Base-by-base conservation (phyloP, 2,888 invertebrate species). In the Amphimallon solstitiale region DNA sequence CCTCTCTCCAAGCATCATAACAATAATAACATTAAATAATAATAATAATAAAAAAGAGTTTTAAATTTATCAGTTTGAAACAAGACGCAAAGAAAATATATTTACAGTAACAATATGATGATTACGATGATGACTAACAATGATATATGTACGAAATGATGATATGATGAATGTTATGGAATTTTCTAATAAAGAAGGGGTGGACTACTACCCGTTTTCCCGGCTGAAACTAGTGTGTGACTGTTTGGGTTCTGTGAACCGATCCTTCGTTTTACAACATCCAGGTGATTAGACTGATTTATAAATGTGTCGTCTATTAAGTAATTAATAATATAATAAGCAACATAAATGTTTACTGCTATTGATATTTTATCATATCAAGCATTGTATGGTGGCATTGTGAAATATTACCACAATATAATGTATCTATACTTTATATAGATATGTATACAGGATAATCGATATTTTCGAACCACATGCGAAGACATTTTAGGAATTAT, bases 161-260 rank as follows among this genome's bases (percentile, higher is more conserved):
- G 23, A 29, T 29, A 29, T 29, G 46, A 14, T 10, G 70, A 75
- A 75, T 43, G 43, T 17, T 15, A 37, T 37, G 37, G 17, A 43
- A 43, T 29, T 29, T 29, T n/a, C n/a, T 29, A 29, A 43, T 15
- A 3, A 43, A 40, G 40, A 3, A 15, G 71, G 79, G 80, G 80
- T 76, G 79, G 80, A 78, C 79, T 73, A 69, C 80, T 79, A 74
- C 79, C 79, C 79, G 74, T 74, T 73, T 56, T 21, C 75, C 76
- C 77, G 79, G 79, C 78, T 75, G 77, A 80, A 75, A 79, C 79
- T 73, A 77, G 73, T 78, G 38, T 56, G 75, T 76, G 80, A 79
- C 79, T 77, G 76, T 75, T 56, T 79, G 74, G 80, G 80, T 81
- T 81, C 81, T 76, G 80, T 81, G 81, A 81, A 81, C 80, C 80